Base-by-base conservation (phyloP, 2,797 vertebrate species). In the Characodon lateralis region DNA sequence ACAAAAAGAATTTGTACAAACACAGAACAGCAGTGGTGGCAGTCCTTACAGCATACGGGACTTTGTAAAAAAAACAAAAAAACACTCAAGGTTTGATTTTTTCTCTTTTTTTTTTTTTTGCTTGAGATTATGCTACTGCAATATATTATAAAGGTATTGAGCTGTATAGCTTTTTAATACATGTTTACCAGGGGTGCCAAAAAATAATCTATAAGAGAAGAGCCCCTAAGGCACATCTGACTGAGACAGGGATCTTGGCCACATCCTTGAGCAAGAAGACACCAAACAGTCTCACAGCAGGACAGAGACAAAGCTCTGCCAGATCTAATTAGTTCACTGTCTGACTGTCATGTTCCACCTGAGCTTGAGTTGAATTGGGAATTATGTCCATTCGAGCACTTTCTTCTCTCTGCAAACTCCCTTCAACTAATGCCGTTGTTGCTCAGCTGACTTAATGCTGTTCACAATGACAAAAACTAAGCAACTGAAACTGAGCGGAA, bases 271-370 rank as follows among this genome's bases (percentile, higher is more conserved):
- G 58, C 58, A 13, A 28, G n/a, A 59, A 74, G 77, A 58, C 13
- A 28, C 39, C 59, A 50, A 75, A 76, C 39, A 51, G 28, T 61
- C 51, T 74, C 35, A 14, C 82, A 85, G 85, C 79, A n/a, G 75
- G 77, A 2, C 43, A 61, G 48, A 83, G 56, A 81, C 53, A 20
- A 70, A 46, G 39, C 6, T 6, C 48, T 65, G 71, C 1, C 55
- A 71, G 16, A 12, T n/a, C 66, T 74, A n/a, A 14, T 72, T 35
- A 69, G 73, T 69, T 78, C 68, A 74, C 43, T 22, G 6, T 71
- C 20, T 75, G 55, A 83, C 74, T 74, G 76, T 76, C 50, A 59
- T 48, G 41, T 53, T 78, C 73, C 41, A 58, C 41, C 73, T 68
- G 14, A 76, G 43, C 20, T 16, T 14, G 48, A 63, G 56, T 73